These are phyloP conservation scores for Melieria picta DNA, from an alignment of 2,888 invertebrate species.

Conservation along the genomic window DNA sequence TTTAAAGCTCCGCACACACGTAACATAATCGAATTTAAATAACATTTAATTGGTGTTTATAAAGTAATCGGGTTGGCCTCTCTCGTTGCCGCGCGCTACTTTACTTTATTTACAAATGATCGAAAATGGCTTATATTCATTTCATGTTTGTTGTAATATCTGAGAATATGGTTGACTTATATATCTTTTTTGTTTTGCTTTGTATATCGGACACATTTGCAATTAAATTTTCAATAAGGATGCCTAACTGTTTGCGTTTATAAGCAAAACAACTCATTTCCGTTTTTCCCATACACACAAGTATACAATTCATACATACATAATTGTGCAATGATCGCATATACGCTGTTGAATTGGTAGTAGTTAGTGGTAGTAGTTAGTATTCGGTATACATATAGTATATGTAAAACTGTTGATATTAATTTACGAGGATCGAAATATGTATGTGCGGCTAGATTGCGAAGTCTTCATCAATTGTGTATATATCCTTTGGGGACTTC, in stretches of 20 bases:
- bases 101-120: constrained; percentile 2
- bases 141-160: not conserved
- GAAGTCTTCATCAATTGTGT: no score
- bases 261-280: no score
- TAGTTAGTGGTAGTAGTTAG: not conserved
- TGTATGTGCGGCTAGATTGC: not conserved
- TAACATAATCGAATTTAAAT: constrained; percentile 14
- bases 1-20: constrained; percentile 6
- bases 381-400: not conserved
- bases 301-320: not conserved
- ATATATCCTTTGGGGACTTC: no score
- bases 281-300: constrained; percentile 2
- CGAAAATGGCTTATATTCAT: not conserved
- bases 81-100: no score
- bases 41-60: constrained; percentile 22
- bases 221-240: no score
- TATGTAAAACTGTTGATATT: not conserved
- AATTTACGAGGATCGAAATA: constrained; percentile 1
- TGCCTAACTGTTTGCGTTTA: constrained; percentile 15
- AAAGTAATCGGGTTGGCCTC: not conserved
- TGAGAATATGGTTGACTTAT: not conserved
- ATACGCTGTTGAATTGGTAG: not conserved
- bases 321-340: constrained; percentile 22
- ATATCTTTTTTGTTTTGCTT: not conserved
- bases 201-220: no score